Base-by-base conservation (phyloP, 1,140 invertebrate genomes). In the Lithobius niger region DNA sequence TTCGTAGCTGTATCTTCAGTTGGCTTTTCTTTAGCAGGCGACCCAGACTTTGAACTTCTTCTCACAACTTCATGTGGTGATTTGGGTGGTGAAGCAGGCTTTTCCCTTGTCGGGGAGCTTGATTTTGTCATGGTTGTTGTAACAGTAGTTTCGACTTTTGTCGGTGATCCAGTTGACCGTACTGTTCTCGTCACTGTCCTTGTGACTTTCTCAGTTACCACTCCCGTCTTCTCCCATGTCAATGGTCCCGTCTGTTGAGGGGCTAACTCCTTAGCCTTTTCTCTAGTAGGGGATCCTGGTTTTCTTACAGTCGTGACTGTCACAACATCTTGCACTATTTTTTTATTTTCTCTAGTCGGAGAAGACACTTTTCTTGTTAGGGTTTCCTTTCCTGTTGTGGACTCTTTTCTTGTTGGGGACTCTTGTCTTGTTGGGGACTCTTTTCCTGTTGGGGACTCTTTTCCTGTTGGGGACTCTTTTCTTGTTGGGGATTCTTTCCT, bases 181-280 rank as follows among this genome's bases (percentile, higher is more conserved):
- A 18, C 18, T 40, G 10, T 10, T 40, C 31, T 40, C 18, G 31
- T 40, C 18, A 40, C 18, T 40, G 31, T 40, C 31, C 18, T 40
- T 18, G 10, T 40, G 31, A 40, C 10, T 13, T 13, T 18, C 10
- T 40, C 31, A 40, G 18, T 13, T 49, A 22, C 40, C 50, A 22
- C 49, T 47, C 25, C 18, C 31, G 10, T 18, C 51, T 28, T 57
- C 49, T 27, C 18, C 21, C 26, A 74, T 74, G 50, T 82, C 53
- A 44, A 54, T 63, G 0, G 52, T 63, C 52, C 42, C 15, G 47
- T 26, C 47, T 53, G 4, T 62, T 61, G 6, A 58, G 54, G n/a
- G 65, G 65, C n/a, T 57, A 45, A 54, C 69, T 74, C 65, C 44
- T 54, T n/a, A 52, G 22, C 10, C 18, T 13, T 13, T 40, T 40